These are phyloP conservation scores for Nomada hirtipes DNA, from an alignment of 2,888 invertebrate genomes.

Conservation along the genomic window DNA sequence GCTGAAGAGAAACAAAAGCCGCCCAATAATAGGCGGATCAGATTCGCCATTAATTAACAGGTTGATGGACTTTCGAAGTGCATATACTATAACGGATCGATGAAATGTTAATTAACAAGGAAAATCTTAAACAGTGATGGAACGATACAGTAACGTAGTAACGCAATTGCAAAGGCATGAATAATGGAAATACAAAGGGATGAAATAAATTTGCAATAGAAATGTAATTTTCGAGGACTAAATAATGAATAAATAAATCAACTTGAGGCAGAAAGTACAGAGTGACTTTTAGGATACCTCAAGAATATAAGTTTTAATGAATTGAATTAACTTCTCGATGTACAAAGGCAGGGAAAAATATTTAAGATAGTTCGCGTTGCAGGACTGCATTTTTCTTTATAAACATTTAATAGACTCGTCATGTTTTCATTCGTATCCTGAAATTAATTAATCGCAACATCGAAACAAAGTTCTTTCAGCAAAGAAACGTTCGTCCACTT, in stretches of 20 bases:
- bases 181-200: neutral
- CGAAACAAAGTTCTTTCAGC: too few relatives aligned
- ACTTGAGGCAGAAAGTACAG: neutral
- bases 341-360: neutral
- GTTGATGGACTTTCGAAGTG: neutral
- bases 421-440: too few relatives aligned
- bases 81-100: too few relatives aligned
- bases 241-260: neutral
- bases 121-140: too few relatives aligned
- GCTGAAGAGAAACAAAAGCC: too few relatives aligned
- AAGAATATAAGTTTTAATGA: neutral
- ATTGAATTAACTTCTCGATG: neutral
- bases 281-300: neutral
- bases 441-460: too few relatives aligned
- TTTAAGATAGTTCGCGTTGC: too few relatives aligned
- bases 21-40: neutral
- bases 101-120: too few relatives aligned
- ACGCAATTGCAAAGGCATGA: neutral
- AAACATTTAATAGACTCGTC: too few relatives aligned
- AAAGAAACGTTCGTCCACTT: too few relatives aligned
- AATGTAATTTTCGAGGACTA: neutral
- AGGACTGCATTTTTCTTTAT: too few relatives aligned
- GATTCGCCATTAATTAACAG: neutral
- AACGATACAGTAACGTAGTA: neutral
- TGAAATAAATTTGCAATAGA: neutral